Evolutionary conservation across 1,140 invertebrate genomes (phyloP), one percentile per base, ranked within the genome.

Genomic region (Drosophila busckii): DNA sequence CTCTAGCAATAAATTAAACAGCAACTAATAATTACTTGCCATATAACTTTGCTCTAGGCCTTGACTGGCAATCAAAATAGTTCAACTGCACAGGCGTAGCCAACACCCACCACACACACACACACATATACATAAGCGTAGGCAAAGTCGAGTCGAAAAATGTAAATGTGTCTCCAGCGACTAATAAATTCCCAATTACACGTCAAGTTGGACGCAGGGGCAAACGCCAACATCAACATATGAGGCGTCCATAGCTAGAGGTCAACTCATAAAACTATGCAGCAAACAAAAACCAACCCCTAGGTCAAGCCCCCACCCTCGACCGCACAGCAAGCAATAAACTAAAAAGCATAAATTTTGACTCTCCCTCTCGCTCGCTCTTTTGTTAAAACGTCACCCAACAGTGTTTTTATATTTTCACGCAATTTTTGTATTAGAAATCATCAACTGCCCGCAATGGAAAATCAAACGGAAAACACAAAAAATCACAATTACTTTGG

Each of bases 181-280:
- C 71, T 78, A 78, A 78, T 78, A 78, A 78, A 78, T 78, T 78
- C 73, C 73, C 71, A 78, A 78, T 78, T 78, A 78, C 71, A 78
- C 73, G 65, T 68, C 45, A 58, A 71, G 52, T 71, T 50, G 46
- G 53, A 58, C 46, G n/a, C n/a, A n/a, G n/a, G n/a, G 19, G 38
- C 37, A 54, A 42, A 40, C 31, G 56, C 26, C 45, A n/a, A n/a
- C n/a, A n/a, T n/a, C 50, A 32, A 49, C 58, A 73, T 52, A 69
- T 61, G 58, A 61, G 50, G 26, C 41, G n/a, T n/a, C n/a, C n/a
- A n/a, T n/a, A n/a, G n/a, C 50, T 25, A 58, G 16, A 63, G 44
- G 31, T 65, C 37, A 34, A 49, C 70, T 59, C 70, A 69, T 73
- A 64, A 68, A 75, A 75, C 38, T 52, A 38, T 52, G 29, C 56